phyloP scores from a whole-genome alignment of 2,113 vertebrate genomes.

The Axis porcinus region DNA sequence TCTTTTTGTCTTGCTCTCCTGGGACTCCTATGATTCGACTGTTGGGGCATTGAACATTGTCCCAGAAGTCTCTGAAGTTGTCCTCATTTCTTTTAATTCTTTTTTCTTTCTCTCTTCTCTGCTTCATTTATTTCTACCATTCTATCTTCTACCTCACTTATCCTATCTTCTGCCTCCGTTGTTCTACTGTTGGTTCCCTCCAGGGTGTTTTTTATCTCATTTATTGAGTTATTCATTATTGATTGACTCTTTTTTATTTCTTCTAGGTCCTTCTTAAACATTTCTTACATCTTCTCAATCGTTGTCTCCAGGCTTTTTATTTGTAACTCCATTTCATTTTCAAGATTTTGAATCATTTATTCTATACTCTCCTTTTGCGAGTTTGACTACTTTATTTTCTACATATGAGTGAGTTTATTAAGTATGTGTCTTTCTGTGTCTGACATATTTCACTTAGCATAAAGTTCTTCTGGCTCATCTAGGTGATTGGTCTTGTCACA shows the following conservation, averaged over 20 bases:
- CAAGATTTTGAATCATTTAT: background rate
- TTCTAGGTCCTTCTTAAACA: background rate
- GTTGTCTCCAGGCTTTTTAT: background rate
- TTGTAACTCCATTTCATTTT: background rate
- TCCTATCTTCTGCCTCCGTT: background rate
- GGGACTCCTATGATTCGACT: background rate
- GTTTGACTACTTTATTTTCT: background rate
- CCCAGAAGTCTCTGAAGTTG: background rate
- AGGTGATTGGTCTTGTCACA: background rate
- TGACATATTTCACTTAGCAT: background rate
- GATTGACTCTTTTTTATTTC: background rate
- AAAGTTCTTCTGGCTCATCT: background rate
- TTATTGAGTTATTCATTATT: background rate
- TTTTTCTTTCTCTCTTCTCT: background rate
- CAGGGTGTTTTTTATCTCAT: background rate
- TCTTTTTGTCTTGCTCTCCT: background rate
- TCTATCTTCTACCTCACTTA: background rate
- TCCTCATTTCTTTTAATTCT: background rate
- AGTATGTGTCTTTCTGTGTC: background rate
- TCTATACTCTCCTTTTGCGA: background rate
- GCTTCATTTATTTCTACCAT: background rate
- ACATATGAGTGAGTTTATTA: background rate
- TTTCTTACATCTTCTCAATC: background rate
- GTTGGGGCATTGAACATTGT: background rate
- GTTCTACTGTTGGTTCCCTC: background rate